Evolutionary conservation across 1,140 invertebrate genomes (phyloP).

Genomic region (Arion vulgaris): DNA sequence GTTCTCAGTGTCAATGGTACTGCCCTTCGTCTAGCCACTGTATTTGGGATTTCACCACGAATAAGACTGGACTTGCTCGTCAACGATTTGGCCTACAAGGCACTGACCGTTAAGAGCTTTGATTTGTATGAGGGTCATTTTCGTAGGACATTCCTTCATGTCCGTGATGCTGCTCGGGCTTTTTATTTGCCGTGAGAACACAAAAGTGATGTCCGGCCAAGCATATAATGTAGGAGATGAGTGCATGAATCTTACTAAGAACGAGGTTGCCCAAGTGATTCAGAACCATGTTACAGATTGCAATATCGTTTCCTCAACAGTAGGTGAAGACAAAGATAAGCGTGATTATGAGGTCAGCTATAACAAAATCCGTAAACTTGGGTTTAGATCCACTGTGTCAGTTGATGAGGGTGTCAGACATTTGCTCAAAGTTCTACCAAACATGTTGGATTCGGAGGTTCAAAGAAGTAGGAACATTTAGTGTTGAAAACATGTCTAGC

Average conservation of each 20-base stretch:
- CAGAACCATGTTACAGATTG: constrained; percentile 50
- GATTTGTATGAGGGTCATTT: constrained; percentile 65
- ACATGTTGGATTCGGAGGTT: constrained; percentile 49
- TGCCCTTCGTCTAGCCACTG: constrained; percentile 61
- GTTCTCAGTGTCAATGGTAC: constrained; percentile 55
- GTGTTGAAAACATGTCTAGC: background rate
- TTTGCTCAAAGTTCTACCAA: constrained; percentile 58
- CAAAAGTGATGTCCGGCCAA: constrained; percentile 58
- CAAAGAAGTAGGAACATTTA: constrained; percentile 57
- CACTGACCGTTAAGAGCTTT: constrained; percentile 58
- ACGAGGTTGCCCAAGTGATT: constrained; percentile 54
- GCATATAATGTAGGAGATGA: constrained; percentile 65
- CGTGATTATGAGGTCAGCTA: constrained; percentile 65
- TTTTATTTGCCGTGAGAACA: constrained; percentile 60
- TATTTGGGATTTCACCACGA: constrained; percentile 64
- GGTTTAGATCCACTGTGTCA: constrained; percentile 52
- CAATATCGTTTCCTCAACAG: constrained; percentile 48
- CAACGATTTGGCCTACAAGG: constrained; percentile 65
- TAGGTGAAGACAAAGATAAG: constrained; percentile 61
- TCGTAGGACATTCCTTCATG: constrained; percentile 63
- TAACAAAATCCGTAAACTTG: constrained; percentile 54
- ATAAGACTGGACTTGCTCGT: constrained; percentile 63
- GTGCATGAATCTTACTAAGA: constrained; percentile 63
- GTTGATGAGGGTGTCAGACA: constrained; percentile 56
- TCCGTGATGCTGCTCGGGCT: constrained; percentile 61